Conservation (phyloP, 2,888 invertebrate species). For the Cantharis nigra region DNA sequence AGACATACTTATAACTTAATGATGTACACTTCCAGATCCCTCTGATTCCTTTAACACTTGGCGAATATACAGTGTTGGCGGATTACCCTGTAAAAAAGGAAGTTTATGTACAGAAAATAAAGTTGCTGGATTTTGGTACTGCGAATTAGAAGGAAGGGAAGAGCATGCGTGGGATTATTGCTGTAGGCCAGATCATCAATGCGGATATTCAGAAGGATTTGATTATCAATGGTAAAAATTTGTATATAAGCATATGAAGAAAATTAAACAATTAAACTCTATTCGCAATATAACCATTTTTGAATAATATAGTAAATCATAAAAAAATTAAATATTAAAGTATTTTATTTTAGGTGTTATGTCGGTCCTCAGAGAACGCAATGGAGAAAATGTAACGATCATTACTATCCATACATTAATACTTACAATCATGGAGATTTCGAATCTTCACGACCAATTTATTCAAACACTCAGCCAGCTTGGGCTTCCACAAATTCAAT, state of each 20-base stretch:
- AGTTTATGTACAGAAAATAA: constrained; percentile 71
- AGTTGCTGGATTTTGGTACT: constrained; percentile 82
- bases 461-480: neutral
- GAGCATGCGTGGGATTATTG: constrained; percentile 84
- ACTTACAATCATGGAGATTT: constrained; percentile 28
- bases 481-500: constrained; percentile 4
- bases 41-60: constrained; percentile 56
- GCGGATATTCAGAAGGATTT: constrained; percentile 82
- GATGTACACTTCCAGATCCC: constrained; percentile 23
- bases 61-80: constrained; percentile 80
- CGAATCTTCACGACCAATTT: constrained; percentile 13
- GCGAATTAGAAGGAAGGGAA: constrained; percentile 75
- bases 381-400: constrained; percentile 87
- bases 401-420: constrained; percentile 69
- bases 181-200: constrained; percentile 79
- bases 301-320: no score
- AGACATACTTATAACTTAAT: neutral
- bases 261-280: no score
- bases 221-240: constrained; percentile 75
- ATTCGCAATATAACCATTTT: no score
- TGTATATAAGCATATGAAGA: neutral
- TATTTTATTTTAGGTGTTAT: constrained; percentile 69
- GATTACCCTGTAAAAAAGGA: constrained; percentile 75
- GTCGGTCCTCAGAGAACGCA: constrained; percentile 78
- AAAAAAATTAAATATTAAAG: neutral